Evolutionary conservation across 2,888 invertebrate species (phyloP).

Genomic region (Polylopha cassiicola): DNA sequence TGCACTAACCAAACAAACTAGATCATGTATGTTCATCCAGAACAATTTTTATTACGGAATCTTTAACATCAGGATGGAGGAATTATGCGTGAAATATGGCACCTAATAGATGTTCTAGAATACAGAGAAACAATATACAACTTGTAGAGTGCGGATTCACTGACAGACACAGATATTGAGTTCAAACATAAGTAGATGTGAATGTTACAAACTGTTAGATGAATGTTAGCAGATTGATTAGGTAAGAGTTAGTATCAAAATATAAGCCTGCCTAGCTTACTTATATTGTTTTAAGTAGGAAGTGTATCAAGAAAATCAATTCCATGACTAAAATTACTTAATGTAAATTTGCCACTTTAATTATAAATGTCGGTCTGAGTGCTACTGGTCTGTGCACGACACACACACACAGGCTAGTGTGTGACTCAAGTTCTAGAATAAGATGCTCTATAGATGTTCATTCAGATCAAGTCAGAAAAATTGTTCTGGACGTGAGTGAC

Average conservation of each 20-base stretch:
- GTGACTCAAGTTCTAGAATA: slow-evolving; percentile 18
- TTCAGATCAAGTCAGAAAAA: slow-evolving; percentile 33
- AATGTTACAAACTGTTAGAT: slow-evolving; percentile 2
- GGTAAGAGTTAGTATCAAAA: slow-evolving; percentile 4
- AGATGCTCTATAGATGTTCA: slow-evolving; percentile 11
- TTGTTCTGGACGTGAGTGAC: slow-evolving; percentile 54
- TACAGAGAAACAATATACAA: slow-evolving; percentile 13
- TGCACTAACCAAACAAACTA: slow-evolving; percentile 63
- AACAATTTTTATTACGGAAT: slow-evolving; percentile 57
- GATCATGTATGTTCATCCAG: slow-evolving; percentile 60
- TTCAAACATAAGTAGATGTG: slow-evolving; percentile 1
- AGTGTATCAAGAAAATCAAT: too few species aligned
- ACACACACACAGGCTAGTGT: too few species aligned
- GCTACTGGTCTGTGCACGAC: too few species aligned
- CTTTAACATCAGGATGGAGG: slow-evolving; percentile 37
- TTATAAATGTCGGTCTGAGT: too few species aligned
- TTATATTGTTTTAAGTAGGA: slow-evolving; percentile 3
- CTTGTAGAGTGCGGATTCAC: slow-evolving; percentile 7
- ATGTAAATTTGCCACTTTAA: too few species aligned
- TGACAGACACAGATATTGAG: slow-evolving; percentile 14
- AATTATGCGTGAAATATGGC: slow-evolving; percentile 39
- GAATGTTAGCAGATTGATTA: neutral
- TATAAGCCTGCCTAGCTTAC: slow-evolving; percentile 5
- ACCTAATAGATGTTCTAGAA: slow-evolving; percentile 19
- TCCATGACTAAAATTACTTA: too few species aligned